Evolutionary conservation across 2,888 invertebrate species (phyloP).

Genomic region (Drosophila anomalata): DNA sequence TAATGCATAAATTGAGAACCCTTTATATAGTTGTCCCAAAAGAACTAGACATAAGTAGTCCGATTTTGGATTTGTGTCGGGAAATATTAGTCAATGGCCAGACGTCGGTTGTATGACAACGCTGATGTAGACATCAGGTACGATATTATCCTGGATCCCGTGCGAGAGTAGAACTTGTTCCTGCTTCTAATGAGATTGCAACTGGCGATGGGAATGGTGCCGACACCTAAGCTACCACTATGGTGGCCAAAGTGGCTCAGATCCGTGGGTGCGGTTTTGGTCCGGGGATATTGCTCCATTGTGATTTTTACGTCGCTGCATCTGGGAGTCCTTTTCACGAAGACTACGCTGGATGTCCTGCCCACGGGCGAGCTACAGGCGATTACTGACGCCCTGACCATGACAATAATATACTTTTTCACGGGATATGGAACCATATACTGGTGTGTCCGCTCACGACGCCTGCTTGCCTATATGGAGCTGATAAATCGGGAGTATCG

Average conservation of each 20-base stretch:
- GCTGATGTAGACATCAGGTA: slow-evolving; percentile 51
- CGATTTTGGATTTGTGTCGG: neutral
- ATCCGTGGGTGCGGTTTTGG: slow-evolving; percentile 8
- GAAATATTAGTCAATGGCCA: slow-evolving; percentile 49
- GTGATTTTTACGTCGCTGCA: slow-evolving; percentile 57
- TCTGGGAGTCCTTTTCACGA: slow-evolving; percentile 68
- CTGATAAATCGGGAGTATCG: slow-evolving; percentile 68
- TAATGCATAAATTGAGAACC: slow-evolving; percentile 68
- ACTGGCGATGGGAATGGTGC: slow-evolving; percentile 60
- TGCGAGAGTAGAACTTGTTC: slow-evolving; percentile 60
- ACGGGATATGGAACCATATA: slow-evolving; percentile 68
- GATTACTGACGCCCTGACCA: slow-evolving; percentile 77
- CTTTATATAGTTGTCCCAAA: slow-evolving; percentile 56
- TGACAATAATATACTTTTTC: slow-evolving; percentile 79
- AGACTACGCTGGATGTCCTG: slow-evolving; percentile 69
- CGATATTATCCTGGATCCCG: slow-evolving; percentile 50
- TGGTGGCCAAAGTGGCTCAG: slow-evolving; percentile 45
- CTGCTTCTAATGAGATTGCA: slow-evolving; percentile 55
- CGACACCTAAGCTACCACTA: slow-evolving; percentile 44
- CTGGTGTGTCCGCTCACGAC: slow-evolving; percentile 63
- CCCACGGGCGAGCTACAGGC: slow-evolving; percentile 68
- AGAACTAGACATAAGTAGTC: slow-evolving; percentile 38
- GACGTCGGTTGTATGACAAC: slow-evolving; percentile 60
- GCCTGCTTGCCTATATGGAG: slow-evolving; percentile 54
- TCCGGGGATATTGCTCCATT: slow-evolving; percentile 48